Evolutionary conservation across 2,888 invertebrate species (phyloP).

Genomic region (Orthonychiurus folsomi): DNA sequence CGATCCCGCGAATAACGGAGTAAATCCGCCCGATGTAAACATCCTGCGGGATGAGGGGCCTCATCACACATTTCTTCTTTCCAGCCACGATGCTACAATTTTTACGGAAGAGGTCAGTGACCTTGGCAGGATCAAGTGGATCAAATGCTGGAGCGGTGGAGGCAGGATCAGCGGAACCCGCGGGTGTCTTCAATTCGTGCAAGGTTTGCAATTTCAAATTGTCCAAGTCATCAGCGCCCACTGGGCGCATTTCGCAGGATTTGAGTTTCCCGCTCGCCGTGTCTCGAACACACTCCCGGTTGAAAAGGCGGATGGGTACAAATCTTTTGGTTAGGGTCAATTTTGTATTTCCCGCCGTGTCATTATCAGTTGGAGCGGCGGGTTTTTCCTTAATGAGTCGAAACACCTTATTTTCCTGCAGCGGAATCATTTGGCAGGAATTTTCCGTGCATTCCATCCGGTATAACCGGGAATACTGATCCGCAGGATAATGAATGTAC

Average conservation of each 20-base stretch:
- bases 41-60: background rate
- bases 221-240: background rate
- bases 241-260: background rate
- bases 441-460: background rate
- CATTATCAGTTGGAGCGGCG: too few relatives aligned
- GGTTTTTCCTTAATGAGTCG: background rate
- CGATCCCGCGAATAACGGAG: background rate
- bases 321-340: background rate
- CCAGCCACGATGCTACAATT: background rate
- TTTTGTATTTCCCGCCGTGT: too few relatives aligned
- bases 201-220: background rate
- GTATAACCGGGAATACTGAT: background rate
- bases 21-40: background rate
- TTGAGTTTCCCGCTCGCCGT: too few relatives aligned
- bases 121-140: too few relatives aligned
- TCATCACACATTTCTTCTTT: background rate
- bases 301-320: background rate
- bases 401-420: background rate
- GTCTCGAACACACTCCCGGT: background rate
- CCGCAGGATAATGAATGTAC: background rate
- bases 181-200: background rate
- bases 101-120: background rate
- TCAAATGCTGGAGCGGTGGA: background rate
- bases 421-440: background rate
- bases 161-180: background rate